Conservation (phyloP, 2,888 invertebrate genomes). For the Petrophora chlorosata region DNA sequence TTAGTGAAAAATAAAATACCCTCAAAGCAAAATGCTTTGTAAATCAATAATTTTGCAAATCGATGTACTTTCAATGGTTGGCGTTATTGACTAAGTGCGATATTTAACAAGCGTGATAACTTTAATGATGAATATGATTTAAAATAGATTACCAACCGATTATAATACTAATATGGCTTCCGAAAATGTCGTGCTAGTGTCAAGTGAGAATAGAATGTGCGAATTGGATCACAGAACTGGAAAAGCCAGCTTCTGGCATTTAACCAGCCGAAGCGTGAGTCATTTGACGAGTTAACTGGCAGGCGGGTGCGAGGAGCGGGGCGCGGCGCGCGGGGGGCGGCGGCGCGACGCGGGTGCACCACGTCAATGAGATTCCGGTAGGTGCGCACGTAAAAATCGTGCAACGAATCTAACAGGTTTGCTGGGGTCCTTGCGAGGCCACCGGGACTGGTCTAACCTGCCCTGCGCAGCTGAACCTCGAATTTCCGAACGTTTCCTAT, state of each 20-base stretch:
- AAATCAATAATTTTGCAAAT: too few relatives aligned
- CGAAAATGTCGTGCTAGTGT: slow-evolving; percentile 37
- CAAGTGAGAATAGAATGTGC: slow-evolving; percentile 68
- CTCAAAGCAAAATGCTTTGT: too few relatives aligned
- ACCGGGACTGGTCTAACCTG: slow-evolving; percentile 84
- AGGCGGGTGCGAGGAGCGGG: too few relatives aligned
- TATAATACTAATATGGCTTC: slow-evolving; percentile 15
- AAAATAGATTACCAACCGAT: neutral
- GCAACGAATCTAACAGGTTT: slow-evolving; percentile 84
- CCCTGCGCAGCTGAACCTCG: slow-evolving; percentile 79
- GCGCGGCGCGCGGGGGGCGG: slow-evolving; percentile 44
- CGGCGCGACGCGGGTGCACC: slow-evolving; percentile 63
- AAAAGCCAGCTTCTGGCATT: slow-evolving; percentile 81
- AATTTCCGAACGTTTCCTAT: slow-evolving; percentile 80
- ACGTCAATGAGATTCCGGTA: slow-evolving; percentile 83
- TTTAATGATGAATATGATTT: too few relatives aligned
- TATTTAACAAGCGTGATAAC: too few relatives aligned
- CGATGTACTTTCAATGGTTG: too few relatives aligned
- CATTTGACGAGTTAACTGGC: slow-evolving; percentile 82
- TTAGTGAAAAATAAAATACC: too few relatives aligned
- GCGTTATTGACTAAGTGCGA: too few relatives aligned
- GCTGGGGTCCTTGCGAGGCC: slow-evolving; percentile 83
- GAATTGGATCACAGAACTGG: slow-evolving; percentile 80
- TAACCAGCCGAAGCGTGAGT: slow-evolving; percentile 79
- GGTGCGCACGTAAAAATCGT: slow-evolving; percentile 84